Evolutionary conservation across 2,797 vertebrate species (phyloP).

Genomic region (Falco columbarius): DNA sequence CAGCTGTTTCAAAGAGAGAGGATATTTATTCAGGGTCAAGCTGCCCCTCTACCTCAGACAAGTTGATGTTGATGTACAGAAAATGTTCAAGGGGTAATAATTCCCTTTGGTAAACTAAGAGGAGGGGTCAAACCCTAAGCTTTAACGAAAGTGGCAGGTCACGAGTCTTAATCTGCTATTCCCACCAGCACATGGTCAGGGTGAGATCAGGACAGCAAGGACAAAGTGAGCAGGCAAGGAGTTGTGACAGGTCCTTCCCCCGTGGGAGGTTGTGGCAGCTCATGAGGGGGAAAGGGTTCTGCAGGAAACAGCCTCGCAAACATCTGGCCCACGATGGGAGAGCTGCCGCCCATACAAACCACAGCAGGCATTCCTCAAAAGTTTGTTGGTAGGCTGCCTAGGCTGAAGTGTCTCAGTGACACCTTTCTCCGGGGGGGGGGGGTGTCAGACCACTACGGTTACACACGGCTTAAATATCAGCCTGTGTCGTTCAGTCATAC

Average conservation of each 20-base stretch:
- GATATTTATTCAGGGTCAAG: background rate
- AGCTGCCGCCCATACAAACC: background rate
- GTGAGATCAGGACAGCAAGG: background rate
- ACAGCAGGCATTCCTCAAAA: background rate
- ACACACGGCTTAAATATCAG: background rate
- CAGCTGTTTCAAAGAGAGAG: background rate
- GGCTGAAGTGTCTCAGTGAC: background rate
- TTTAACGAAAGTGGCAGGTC: background rate
- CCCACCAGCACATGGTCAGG: background rate
- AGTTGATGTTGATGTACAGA: background rate
- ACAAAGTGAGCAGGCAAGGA: background rate
- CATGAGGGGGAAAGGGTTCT: background rate
- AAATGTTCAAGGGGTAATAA: background rate
- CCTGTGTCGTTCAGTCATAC: background rate
- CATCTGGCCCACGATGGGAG: fast-evolving
- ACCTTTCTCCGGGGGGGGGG: background rate
- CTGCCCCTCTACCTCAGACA: background rate
- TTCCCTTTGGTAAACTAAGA: background rate
- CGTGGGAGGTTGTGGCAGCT: background rate
- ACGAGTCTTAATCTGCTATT: background rate
- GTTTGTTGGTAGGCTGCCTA: background rate
- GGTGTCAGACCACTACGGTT: background rate
- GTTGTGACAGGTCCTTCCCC: background rate
- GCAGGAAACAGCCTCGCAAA: background rate
- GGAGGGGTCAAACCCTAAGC: background rate